These are phyloP conservation scores for Sitobion miscanthi DNA, from an alignment of 1,140 invertebrate species.

Conservation along the genomic window DNA sequence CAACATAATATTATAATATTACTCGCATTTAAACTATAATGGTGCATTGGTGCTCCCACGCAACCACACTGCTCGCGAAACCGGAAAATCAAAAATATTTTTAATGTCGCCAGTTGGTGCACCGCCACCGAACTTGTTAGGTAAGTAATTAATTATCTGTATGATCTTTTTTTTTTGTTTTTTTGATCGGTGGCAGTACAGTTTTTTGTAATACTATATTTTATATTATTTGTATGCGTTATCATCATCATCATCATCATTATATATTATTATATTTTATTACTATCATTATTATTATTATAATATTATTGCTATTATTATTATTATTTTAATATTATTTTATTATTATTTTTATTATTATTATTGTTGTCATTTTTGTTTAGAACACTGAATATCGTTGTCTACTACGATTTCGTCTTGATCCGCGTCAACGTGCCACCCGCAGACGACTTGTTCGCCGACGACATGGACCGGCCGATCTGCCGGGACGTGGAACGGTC, in stretches of 20 bases:
- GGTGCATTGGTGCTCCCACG: background rate
- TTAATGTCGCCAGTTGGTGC: background rate
- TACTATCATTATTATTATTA: background rate
- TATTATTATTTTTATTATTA: conserved; percentile 20
- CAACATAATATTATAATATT: background rate
- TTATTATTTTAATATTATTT: background rate
- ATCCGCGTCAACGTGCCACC: background rate
- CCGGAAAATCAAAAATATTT: conserved; percentile 10
- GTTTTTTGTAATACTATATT: background rate
- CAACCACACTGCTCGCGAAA: background rate
- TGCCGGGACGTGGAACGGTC: conserved; percentile 38
- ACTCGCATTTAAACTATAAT: background rate
- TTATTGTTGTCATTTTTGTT: background rate
- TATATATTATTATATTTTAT: background rate
- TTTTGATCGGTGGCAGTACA: background rate
- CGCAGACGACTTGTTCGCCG: background rate
- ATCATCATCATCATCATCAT: background rate
- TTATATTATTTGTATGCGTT: background rate
- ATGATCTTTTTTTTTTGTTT: background rate
- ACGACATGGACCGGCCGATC: conserved; percentile 49
- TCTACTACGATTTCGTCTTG: conserved; percentile 11
- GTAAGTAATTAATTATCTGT: background rate
- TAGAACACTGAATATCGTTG: background rate
- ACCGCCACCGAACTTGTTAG: background rate
- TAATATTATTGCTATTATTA: background rate